Conservation (phyloP, 2,888 invertebrate species). For the Caenorhabditis afra region DNA sequence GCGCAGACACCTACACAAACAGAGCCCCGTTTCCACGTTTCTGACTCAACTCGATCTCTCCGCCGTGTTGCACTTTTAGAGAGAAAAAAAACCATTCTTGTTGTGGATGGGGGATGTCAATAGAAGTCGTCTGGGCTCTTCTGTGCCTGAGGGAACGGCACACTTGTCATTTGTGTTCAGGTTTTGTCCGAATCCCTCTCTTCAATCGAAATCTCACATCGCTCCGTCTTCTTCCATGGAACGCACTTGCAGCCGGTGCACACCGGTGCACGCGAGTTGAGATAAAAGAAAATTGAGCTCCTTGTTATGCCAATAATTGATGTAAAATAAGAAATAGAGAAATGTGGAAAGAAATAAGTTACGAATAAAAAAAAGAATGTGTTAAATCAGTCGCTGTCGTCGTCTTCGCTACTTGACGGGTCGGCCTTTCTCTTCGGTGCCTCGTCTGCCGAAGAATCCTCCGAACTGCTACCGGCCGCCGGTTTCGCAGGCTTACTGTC, state of each 20-base stretch:
- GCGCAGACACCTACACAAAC: constrained; percentile 54
- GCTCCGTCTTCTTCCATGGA: too few species aligned
- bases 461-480: constrained; percentile 5
- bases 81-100: not conserved
- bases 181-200: too few species aligned
- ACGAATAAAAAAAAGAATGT: not conserved
- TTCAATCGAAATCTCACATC: too few species aligned
- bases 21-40: constrained; percentile 10
- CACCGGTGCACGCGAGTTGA: too few species aligned
- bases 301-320: not conserved
- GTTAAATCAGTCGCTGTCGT: constrained; percentile 50
- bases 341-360: not conserved
- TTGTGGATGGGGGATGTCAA: not conserved
- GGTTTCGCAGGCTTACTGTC: not conserved
- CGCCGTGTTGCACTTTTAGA: constrained; percentile 35
- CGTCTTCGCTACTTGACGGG: constrained; percentile 32
- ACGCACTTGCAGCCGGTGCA: too few species aligned
- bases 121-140: too few species aligned
- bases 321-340: constrained; percentile 14
- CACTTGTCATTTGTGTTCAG: too few species aligned
- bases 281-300: too few species aligned
- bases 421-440: constrained; percentile 6
- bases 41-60: not conserved
- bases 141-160: too few species aligned
- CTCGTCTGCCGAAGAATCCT: constrained; percentile 26